Evolutionary conservation across 2,113 vertebrate species (phyloP).

Genomic region (Rhinoderma darwinii): DNA sequence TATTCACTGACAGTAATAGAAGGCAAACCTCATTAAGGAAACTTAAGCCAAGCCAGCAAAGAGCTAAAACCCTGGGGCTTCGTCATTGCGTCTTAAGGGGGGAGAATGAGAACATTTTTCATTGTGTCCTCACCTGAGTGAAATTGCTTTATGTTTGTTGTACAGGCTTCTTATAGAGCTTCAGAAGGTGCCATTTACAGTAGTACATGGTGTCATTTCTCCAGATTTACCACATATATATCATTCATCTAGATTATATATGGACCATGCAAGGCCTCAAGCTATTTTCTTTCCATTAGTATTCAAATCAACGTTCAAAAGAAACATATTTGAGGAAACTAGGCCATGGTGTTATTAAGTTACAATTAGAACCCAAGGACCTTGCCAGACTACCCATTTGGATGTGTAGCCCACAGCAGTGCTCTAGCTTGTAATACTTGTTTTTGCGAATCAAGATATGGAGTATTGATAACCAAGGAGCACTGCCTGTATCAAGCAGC

Average conservation of each 20-base stretch:
- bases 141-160: conserved; percentile 60
- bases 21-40: conserved; percentile 78
- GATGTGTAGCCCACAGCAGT: conserved; percentile 38
- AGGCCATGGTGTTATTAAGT: conserved; percentile 44
- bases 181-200: conserved; percentile 27
- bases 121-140: conserved; percentile 67
- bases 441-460: conserved; percentile 27
- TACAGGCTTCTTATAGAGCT: conserved; percentile 12
- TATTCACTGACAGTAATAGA: conserved; percentile 77
- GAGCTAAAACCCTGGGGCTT: conserved; percentile 73
- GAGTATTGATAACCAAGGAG: conserved; percentile 32
- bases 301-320: conserved; percentile 38
- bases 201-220: background rate
- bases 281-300: conserved; percentile 33
- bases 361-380: conserved; percentile 38
- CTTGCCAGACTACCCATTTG: conserved; percentile 30
- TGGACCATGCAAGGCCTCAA: conserved; percentile 7
- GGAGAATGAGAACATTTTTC: conserved; percentile 70
- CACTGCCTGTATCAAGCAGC: background rate
- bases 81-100: conserved; percentile 72
- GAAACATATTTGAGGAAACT: conserved; percentile 37
- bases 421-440: conserved; percentile 25
- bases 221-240: background rate
- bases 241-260: conserved; percentile 37
- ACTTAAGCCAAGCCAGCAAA: conserved; percentile 74